These are phyloP conservation scores for Antrozous pallidus DNA, from an alignment of 2,797 vertebrate species.

Conservation along the genomic window DNA sequence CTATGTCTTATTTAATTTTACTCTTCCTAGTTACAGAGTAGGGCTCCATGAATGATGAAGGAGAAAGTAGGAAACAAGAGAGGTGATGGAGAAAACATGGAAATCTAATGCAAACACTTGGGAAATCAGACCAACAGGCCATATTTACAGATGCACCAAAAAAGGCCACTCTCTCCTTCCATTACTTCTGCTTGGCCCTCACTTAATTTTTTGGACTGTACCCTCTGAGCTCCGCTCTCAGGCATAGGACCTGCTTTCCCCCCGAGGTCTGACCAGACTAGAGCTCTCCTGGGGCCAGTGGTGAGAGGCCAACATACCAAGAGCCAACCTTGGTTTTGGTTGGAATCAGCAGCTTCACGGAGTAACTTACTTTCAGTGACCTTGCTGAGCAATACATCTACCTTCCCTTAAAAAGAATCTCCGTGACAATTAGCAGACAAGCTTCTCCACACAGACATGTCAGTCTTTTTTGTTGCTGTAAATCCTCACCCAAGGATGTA, in stretches of 20 bases:
- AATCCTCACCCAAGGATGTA: too few relatives aligned
- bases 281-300: background rate
- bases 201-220: background rate
- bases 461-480: background rate
- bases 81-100: background rate
- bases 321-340: background rate
- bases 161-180: background rate
- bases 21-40: background rate
- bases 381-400: background rate
- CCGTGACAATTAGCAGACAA: background rate
- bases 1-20: constrained; percentile 22
- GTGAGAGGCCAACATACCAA: background rate
- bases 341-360: background rate
- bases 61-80: background rate
- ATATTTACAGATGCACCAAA: background rate
- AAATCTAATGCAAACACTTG: background rate
- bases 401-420: constrained; percentile 36
- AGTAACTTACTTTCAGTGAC: background rate
- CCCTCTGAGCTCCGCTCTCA: background rate
- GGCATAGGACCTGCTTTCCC: background rate
- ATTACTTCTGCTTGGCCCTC: background rate
- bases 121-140: background rate
- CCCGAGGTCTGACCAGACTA: background rate
- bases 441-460: background rate
- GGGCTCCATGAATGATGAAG: constrained; percentile 29